These are phyloP conservation scores for Ecdyonurus torrentis DNA, from an alignment of 2,888 invertebrate species.

Conservation along the genomic window DNA sequence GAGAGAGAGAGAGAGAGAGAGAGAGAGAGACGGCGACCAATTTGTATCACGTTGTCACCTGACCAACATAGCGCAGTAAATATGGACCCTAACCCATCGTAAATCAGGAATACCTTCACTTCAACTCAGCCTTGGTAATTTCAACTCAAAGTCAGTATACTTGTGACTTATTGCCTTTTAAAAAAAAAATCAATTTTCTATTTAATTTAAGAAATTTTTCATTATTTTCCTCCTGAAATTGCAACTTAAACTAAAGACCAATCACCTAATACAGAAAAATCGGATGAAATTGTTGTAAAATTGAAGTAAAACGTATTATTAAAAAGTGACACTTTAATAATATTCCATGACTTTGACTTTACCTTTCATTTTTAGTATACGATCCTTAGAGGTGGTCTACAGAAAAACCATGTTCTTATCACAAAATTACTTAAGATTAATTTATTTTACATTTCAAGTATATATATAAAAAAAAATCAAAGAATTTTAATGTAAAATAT, in stretches of 20 bases:
- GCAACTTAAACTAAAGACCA: no score
- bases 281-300: no score
- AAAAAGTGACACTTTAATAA: no score
- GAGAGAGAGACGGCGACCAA: conserved; percentile 8
- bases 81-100: conserved; percentile 7
- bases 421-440: not conserved
- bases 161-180: no score
- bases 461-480: not conserved
- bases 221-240: no score
- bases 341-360: not conserved
- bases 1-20: not conserved
- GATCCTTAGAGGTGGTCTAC: not conserved
- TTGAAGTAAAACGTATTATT: no score
- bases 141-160: no score
- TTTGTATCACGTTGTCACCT: conserved; percentile 11
- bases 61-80: conserved; percentile 9
- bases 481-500: not conserved
- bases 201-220: no score
- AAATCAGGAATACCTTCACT: conserved; percentile 7
- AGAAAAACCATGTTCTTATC: not conserved
- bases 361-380: not conserved
- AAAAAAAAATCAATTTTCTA: no score
- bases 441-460: not conserved
- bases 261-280: no score
- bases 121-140: not conserved